Evolutionary conservation across 2,888 invertebrate species (phyloP).

Genomic region (Hypena proboscidalis): DNA sequence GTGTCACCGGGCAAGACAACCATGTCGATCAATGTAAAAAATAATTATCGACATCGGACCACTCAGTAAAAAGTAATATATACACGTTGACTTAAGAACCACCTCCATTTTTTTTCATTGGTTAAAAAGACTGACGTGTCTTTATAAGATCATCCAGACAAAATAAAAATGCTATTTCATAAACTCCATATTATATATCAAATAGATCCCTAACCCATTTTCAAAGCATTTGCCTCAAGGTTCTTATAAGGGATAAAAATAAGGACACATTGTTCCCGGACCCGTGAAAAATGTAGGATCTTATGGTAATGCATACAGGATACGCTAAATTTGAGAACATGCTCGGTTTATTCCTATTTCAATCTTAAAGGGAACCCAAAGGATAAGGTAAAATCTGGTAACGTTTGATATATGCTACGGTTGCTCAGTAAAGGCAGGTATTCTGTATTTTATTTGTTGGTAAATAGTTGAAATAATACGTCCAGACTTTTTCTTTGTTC

Average conservation of each 20-base stretch:
- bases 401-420: background rate
- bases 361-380: conserved; percentile 10
- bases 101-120: too few relatives aligned
- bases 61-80: too few relatives aligned
- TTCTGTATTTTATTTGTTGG: too few relatives aligned
- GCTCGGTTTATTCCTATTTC: conserved; percentile 40
- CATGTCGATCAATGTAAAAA: too few relatives aligned
- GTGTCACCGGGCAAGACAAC: too few relatives aligned
- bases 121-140: too few relatives aligned
- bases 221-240: conserved; percentile 45
- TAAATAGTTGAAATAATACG: too few relatives aligned
- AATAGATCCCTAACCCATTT: conserved; percentile 43
- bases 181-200: conserved; percentile 15
- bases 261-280: conserved; percentile 37
- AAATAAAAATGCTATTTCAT: background rate
- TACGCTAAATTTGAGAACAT: conserved; percentile 32
- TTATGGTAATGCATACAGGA: conserved; percentile 37
- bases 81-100: too few relatives aligned
- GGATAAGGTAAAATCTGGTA: conserved; percentile 5
- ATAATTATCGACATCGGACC: too few relatives aligned
- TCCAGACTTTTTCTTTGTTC: too few relatives aligned
- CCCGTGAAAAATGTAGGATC: conserved; percentile 27
- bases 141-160: too few relatives aligned
- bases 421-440: background rate
- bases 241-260: conserved; percentile 44